Conservation (phyloP, 2,797 vertebrate species). For the Scomberomorus guttatus region DNA sequence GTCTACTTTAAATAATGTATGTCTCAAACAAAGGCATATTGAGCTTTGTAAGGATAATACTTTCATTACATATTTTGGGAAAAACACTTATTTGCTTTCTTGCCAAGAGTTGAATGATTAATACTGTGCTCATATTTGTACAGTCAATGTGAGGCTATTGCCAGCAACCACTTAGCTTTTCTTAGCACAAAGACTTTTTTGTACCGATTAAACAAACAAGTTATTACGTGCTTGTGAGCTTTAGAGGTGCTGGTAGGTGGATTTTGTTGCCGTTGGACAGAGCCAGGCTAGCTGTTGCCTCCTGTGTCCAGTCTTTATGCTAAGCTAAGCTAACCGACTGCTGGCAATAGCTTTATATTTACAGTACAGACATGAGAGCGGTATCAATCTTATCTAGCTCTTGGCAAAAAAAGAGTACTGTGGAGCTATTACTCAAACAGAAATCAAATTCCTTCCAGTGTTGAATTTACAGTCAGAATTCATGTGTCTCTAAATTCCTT, state of each 20-base stretch:
- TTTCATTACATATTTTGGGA: neutral
- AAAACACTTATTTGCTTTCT: neutral
- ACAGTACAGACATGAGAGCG: neutral
- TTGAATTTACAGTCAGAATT: neutral
- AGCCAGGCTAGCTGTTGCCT: neutral
- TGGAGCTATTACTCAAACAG: neutral
- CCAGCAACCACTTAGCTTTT: neutral
- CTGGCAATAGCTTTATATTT: neutral
- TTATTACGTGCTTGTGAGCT: neutral
- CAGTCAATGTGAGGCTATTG: neutral
- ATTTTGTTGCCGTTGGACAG: neutral
- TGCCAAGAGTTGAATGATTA: neutral
- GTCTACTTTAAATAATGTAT: neutral
- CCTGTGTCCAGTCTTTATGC: neutral
- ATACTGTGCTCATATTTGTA: neutral
- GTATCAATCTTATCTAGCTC: neutral
- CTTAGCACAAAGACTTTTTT: neutral
- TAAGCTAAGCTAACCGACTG: neutral
- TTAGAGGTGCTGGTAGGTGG: neutral
- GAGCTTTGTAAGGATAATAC: neutral
- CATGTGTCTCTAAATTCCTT: neutral
- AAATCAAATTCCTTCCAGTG: neutral
- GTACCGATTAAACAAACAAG: neutral
- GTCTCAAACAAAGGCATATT: neutral
- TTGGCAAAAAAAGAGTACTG: no score